A percentile compares a stretch with the other conserved stretches of the same genome.
phyloP scores from a whole-genome alignment of 2,113 vertebrate species.

The Bubo bubo region DNA sequence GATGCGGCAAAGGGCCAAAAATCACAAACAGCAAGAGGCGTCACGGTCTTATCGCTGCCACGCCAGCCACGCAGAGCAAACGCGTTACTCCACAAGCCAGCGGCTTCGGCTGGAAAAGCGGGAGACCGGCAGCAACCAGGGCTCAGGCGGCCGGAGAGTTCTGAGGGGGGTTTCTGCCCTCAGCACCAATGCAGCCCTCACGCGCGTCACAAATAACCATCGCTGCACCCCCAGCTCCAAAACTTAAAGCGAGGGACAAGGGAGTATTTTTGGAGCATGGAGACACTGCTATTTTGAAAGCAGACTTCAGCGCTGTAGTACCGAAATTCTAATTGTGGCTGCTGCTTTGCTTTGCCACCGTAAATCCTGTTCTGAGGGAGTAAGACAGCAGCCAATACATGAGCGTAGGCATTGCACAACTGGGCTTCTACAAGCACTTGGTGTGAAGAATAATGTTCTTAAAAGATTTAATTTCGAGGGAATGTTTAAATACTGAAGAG shows the following conservation, averaged over 20 bases:
- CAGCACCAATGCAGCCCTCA: rapidly evolving
- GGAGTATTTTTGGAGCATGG: background rate
- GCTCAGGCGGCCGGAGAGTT: rapidly evolving
- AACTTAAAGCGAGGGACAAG: background rate
- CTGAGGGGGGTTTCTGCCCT: background rate
- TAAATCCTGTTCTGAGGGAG: slow-evolving; percentile 23
- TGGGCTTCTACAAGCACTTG: slow-evolving; percentile 32
- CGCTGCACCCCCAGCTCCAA: background rate
- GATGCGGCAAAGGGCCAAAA: background rate
- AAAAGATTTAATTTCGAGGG: slow-evolving; percentile 55
- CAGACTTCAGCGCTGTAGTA: background rate
- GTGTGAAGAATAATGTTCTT: slow-evolving; percentile 39
- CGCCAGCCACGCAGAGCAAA: rapidly evolving
- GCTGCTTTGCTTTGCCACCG: slow-evolving; percentile 4
- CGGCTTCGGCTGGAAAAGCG: background rate
- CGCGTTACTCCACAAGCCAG: rapidly evolving
- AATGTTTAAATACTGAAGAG: slow-evolving; percentile 33
- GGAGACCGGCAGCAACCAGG: background rate
- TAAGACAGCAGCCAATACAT: background rate
- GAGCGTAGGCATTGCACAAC: slow-evolving; percentile 51
- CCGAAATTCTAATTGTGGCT: background rate
- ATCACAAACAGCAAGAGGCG: background rate
- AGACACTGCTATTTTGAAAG: background rate
- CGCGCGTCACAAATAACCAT: rapidly evolving
- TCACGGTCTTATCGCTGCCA: background rate